These are phyloP conservation scores for Ophion costatus DNA, from an alignment of 2,888 invertebrate species.

Conservation along the genomic window DNA sequence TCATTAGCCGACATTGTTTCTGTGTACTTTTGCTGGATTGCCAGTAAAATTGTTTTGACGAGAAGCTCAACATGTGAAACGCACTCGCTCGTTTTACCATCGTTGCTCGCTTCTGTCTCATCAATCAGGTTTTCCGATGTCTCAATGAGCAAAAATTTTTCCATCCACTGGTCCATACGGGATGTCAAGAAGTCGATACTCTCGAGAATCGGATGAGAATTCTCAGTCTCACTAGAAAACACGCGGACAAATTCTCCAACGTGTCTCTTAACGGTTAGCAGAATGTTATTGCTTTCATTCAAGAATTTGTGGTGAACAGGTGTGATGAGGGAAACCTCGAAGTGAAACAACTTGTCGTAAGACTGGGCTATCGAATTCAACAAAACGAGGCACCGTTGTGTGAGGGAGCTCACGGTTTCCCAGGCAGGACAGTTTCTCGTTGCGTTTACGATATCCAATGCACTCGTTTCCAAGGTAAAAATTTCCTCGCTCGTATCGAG, in stretches of 20 bases:
- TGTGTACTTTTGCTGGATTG: conserved; percentile 87
- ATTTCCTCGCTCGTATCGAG: conserved; percentile 69
- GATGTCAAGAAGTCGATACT: conserved; percentile 71
- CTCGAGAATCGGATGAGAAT: conserved; percentile 76
- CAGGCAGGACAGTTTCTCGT: conserved; percentile 75
- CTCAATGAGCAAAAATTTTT: conserved; percentile 76
- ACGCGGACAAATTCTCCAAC: conserved; percentile 65
- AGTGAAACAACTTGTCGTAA: conserved; percentile 60
- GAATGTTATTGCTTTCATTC: conserved; percentile 65
- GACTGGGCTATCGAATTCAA: conserved; percentile 67
- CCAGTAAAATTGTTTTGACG: conserved; percentile 85
- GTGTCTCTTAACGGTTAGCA: conserved; percentile 65
- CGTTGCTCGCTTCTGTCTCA: conserved; percentile 58
- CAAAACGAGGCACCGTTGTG: conserved; percentile 70
- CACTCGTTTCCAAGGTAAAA: conserved; percentile 71
- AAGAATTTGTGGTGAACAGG: conserved; percentile 72
- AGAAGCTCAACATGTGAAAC: conserved; percentile 82
- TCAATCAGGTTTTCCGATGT: conserved; percentile 68
- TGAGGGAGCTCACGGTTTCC: conserved; percentile 69
- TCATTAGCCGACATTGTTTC: conserved; percentile 78
- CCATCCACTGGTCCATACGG: conserved; percentile 63
- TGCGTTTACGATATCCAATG: conserved; percentile 72
- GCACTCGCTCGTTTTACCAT: conserved; percentile 74
- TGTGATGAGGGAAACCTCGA: conserved; percentile 68
- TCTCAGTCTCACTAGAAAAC: conserved; percentile 66